phyloP scores from a whole-genome alignment of 2,113 vertebrate genomes.

The Regulus satrapa region DNA sequence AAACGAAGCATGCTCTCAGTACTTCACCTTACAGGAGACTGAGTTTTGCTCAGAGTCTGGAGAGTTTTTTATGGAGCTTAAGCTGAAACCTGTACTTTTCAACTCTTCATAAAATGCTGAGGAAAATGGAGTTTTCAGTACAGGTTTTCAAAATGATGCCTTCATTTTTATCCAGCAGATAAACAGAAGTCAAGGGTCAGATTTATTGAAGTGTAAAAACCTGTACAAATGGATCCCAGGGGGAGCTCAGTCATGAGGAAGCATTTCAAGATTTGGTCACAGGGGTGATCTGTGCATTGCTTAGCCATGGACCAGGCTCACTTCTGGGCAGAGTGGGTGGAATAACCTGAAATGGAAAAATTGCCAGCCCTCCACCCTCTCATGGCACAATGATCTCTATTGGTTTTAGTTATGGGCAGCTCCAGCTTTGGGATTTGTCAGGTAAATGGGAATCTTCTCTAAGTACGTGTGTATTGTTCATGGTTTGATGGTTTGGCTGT shows the following conservation, averaged over 20 bases:
- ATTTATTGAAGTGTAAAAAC: background rate
- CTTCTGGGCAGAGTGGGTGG: background rate
- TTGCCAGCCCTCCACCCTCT: background rate
- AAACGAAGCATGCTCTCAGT: background rate
- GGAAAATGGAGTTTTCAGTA: background rate
- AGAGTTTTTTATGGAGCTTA: background rate
- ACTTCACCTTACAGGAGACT: background rate
- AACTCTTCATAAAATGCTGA: background rate
- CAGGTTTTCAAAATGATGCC: background rate
- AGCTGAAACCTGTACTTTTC: background rate
- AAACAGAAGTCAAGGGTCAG: background rate
- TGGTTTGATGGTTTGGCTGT: background rate
- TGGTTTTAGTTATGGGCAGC: background rate
- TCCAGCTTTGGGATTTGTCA: background rate
- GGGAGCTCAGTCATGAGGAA: background rate
- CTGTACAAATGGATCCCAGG: background rate
- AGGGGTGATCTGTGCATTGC: background rate
- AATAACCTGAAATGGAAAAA: background rate
- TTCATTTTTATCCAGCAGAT: background rate
- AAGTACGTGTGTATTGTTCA: background rate
- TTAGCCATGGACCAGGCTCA: background rate
- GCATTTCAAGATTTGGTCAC: background rate
- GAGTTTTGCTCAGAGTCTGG: background rate
- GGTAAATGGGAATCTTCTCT: background rate
- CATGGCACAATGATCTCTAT: background rate